These are phyloP conservation scores for Actenoides hombroni DNA, from an alignment of 2,113 vertebrate genomes.

Conservation along the genomic window DNA sequence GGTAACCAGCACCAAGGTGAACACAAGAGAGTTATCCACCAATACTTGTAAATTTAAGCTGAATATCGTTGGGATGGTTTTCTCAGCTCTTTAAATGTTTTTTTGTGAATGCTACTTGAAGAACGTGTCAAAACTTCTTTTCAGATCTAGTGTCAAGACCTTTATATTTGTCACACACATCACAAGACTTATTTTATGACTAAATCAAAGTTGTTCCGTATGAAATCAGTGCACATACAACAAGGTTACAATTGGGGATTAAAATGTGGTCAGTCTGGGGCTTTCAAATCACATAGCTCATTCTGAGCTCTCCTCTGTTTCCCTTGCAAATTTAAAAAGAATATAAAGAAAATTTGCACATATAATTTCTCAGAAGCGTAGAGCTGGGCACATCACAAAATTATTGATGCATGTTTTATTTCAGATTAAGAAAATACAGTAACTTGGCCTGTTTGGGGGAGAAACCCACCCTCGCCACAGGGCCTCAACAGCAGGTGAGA, in stretches of 20 bases:
- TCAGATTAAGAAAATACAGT: not conserved
- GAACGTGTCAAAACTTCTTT: not conserved
- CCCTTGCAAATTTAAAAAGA: not conserved
- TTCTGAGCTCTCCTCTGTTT: not conserved
- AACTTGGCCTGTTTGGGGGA: accelerated
- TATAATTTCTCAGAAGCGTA: not conserved
- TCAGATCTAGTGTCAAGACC: not conserved
- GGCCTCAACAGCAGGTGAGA: accelerated
- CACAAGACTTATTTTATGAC: not conserved
- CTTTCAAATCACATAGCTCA: not conserved
- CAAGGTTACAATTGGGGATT: not conserved
- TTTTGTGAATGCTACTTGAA: not conserved
- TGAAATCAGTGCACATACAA: not conserved
- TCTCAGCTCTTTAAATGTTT: not conserved
- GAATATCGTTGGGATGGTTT: not conserved
- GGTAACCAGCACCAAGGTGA: not conserved
- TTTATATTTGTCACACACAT: not conserved
- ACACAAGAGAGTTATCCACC: not conserved
- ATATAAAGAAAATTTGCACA: too few relatives aligned
- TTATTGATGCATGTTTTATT: not conserved
- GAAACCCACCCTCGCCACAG: not conserved
- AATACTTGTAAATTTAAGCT: not conserved
- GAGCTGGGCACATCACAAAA: not conserved
- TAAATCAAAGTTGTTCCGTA: not conserved
- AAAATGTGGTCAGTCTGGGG: not conserved